Evolutionary conservation across 2,113 vertebrate genomes (phyloP), one percentile per base, ranked within the genome.

Genomic region (Bufo bufo): DNA sequence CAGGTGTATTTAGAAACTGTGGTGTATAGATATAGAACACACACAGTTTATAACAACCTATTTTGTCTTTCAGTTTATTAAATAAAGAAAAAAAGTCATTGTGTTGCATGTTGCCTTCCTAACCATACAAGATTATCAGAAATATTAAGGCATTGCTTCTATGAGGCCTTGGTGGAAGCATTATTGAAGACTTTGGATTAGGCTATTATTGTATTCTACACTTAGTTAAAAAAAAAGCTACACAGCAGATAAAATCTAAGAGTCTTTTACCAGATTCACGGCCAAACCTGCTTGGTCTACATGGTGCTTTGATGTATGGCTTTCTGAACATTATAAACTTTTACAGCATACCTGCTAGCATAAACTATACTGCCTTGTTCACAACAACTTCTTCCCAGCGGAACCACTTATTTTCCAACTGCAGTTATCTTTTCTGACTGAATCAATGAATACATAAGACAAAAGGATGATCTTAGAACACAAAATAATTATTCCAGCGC

Each of bases 321-420:
- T 20, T 49, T 50, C 17, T 75, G 43, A 10, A 75, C 47, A 75
- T 75, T 75, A 50, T 75, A 75, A 75, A 75, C 72, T 75, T 50
- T 75, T 75, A 74, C 14, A 74, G 71, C 71, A 47, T 74, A 74
- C 43, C 14, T 74, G 43, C 71, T 17, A 50, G 72, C 45, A 75
- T 75, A 75, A 75, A 75, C 17, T 49, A 75, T 75, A 75, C 17
- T 10, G 47, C 1, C 45, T 74, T 74, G 43, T 74, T 47, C 71
- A 74, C 72, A 75, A 75, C 72, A 75, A 20, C 20, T 17, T 75
- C 72, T 75, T 75, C 72, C 72, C 47, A 75, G 43, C 45, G 47
- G 72, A 75, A 49, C 47, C 17, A 49, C 45, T 74, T 74, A 75
- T 50, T 75, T 75, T 75, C 47, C 72, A 50, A 49, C 14, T 74